Evolutionary conservation across 1,140 invertebrate species (phyloP), one percentile per base, ranked within the genome.

Genomic region (Parapsyche elsis): DNA sequence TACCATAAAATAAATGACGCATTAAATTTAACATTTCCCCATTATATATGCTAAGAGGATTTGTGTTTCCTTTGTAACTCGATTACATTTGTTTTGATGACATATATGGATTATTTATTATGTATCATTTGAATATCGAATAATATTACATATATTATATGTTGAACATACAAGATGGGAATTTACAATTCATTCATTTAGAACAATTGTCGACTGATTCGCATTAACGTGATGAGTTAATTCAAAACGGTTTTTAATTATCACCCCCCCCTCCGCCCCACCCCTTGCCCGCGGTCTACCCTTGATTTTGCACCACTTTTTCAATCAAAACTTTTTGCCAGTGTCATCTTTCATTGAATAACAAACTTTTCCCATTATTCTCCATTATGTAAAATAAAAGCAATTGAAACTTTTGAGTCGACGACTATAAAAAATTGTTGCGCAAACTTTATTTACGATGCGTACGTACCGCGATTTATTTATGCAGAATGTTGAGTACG

Each of bases 371-470:
- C 74, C 79, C 79, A 80, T 80, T 80, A 80, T 71, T 80, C 79
- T 80, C 79, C 79, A 80, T 80, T 80, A 80, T 80, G 79, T 80
- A 80, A 80, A 80, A 80, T 80, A 80, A 80, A 80, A 80, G 79
- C 79, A 80, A 80, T 80, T 80, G 79, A 80, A 80, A 80, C 74
- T 80, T 76, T 64, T 38, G 23, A 77, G 79, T 80, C 74, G 61
- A 76, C 24, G 61, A 24, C n/a, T 67, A 57, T 76, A 67, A 80
- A 75, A 75, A 80, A 80, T 75, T 67, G 74, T 45, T 77, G 71
- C 38, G 61, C 16, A 76, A 80, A 80, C 57, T 80, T 80, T 77
- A 77, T 80, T 80, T 70, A 59, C 59, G 59, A 80, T 71, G 79
- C 61, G 61, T 59, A 67, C 24, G 7, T 67, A 24, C 64, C 4